Conservation (phyloP, 2,888 invertebrate species). For the Drosophila putrida region DNA sequence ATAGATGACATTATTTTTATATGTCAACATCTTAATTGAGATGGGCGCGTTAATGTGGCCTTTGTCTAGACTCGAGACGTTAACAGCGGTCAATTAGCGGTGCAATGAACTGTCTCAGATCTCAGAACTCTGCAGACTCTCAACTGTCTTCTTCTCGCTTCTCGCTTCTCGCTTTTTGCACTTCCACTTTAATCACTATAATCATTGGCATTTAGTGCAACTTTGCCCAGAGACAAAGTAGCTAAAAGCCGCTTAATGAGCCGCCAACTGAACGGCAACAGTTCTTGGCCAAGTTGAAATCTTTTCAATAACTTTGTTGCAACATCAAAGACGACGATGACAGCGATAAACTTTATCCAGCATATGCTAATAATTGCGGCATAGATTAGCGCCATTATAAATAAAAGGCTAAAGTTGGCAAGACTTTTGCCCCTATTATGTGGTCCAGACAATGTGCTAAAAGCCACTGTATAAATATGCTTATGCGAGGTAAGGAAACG, state of each 20-base stretch:
- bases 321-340: conserved; percentile 66
- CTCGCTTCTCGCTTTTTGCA: background rate
- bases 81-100: conserved; percentile 61
- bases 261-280: conserved; percentile 35
- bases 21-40: conserved; percentile 45
- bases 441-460: conserved; percentile 18
- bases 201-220: conserved; percentile 58
- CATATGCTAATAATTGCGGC: conserved; percentile 61
- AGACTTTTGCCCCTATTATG: conserved; percentile 19
- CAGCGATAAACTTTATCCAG: conserved; percentile 37
- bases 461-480: conserved; percentile 21
- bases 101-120: conserved; percentile 65
- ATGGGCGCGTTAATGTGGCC: conserved; percentile 31
- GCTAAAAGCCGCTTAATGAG: conserved; percentile 62
- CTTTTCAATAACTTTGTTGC: conserved; percentile 52
- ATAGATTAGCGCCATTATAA: conserved; percentile 50
- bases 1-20: conserved; percentile 30
- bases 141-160: background rate
- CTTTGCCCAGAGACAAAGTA: conserved; percentile 40
- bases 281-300: conserved; percentile 28
- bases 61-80: conserved; percentile 52
- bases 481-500: background rate
- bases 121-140: background rate
- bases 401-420: conserved; percentile 22
- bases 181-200: conserved; percentile 60